Evolutionary conservation across 2,113 vertebrate species (phyloP).

Genomic region (Helogale parvula): DNA sequence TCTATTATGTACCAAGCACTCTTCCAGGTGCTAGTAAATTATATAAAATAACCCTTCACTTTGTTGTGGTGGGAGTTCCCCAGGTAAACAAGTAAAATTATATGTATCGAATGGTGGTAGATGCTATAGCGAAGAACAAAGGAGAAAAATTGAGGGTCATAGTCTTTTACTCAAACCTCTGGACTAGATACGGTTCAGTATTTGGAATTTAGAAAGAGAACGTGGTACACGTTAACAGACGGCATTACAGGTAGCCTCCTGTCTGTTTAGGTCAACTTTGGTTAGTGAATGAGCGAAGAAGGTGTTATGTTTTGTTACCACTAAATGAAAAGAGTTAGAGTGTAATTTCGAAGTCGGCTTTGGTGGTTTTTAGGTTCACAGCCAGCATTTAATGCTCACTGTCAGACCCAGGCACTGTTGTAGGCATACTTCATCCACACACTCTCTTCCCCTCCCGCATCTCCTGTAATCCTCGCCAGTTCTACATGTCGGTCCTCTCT

Average conservation of each 20-base stretch:
- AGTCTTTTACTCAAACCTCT: not conserved
- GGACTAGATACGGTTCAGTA: not conserved
- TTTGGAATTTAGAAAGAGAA: not conserved
- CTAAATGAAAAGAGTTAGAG: not conserved
- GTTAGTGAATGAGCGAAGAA: not conserved
- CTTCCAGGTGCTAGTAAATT: not conserved
- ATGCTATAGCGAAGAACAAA: not conserved
- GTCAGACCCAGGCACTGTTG: not conserved
- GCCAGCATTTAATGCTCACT: rapidly evolving
- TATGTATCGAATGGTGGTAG: not conserved
- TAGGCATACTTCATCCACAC: not conserved
- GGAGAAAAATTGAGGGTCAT: not conserved
- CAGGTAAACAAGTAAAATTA: not conserved
- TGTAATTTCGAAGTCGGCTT: not conserved
- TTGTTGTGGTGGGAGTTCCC: not conserved
- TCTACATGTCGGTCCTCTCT: not conserved
- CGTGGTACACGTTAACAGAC: not conserved
- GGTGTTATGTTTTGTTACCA: not conserved
- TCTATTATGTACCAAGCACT: not conserved
- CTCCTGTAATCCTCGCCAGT: not conserved
- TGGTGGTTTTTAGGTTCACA: not conserved
- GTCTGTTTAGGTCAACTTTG: not conserved
- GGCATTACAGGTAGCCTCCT: not conserved
- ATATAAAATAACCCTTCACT: not conserved
- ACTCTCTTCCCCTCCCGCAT: too few relatives aligned